Base-by-base conservation (phyloP, 2,113 vertebrate species). In the Vulpes vulpes region DNA sequence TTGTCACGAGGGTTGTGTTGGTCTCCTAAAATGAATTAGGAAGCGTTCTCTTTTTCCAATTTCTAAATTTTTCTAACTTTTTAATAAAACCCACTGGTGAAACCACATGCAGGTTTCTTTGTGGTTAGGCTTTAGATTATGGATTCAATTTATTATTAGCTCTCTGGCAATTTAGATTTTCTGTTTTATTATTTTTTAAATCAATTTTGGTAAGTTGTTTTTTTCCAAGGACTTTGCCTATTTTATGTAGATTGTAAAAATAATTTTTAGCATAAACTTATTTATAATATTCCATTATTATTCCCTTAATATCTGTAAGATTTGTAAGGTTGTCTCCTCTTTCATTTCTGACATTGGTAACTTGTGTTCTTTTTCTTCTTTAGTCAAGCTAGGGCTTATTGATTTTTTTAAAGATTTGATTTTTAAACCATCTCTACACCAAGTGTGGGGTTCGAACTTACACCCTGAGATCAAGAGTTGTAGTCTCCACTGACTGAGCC, bases 21-120 rank as follows among this genome's bases (percentile, higher is more conserved):
- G 17, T 84, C 91, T 94, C 11, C 30, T 65, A 85, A 90, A 83
- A 79, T 65, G 55, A 86, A 22, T 35, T 94, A 49, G 69, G 5
- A 91, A 74, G 22, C 73, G 1, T 80, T 87, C 23, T 90, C 12
- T 73, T 82, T 89, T 89, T 86, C 32, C 35, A 49, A 83, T 95
- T 94, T 93, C 51, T 93, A 55, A 87, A 49, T 60, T 86, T 97
- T 64, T 93, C 38, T 92, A 55, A 79, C 35, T 59, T 85, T 97
- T 64, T 65, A 60, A 30, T 79, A 64, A 90, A 55, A 71, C 9
- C 90, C 22, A 15, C 67, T 82, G 22, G 51, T 49, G 19, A 94
- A 83, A 83, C 32, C 38, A 53, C 10, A 6, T 55, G 38, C 25
- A 35, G 27, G 51, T 93, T 81, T 81, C 43, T 91, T 82, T 59